Evolutionary conservation across 2,888 invertebrate species (phyloP).

Genomic region (Stramonita haemastoma): DNA sequence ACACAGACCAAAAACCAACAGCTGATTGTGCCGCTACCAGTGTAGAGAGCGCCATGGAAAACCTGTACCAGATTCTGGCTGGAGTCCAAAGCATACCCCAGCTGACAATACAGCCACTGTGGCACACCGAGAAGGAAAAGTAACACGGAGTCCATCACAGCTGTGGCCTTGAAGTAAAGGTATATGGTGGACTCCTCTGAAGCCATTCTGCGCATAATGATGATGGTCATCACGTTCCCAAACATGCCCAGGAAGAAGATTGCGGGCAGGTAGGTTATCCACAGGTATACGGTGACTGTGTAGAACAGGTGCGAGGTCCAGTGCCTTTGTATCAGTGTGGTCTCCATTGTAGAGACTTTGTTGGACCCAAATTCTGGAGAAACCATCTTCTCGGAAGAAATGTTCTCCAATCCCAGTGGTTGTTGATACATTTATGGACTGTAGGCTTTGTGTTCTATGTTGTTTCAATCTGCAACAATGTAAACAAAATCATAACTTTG

Average conservation of each 20-base stretch:
- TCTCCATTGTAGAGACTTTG: too few species aligned
- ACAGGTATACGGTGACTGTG: neutral
- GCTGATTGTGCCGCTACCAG: neutral
- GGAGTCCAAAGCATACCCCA: neutral
- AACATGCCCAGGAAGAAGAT: neutral
- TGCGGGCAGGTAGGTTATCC: neutral
- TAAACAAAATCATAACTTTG: too few species aligned
- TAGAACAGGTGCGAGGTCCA: too few species aligned
- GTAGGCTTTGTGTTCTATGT: too few species aligned
- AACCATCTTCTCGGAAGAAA: too few species aligned
- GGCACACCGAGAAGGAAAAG: neutral
- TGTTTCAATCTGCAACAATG: too few species aligned
- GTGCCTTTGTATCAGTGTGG: too few species aligned
- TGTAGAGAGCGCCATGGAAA: neutral
- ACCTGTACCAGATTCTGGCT: neutral
- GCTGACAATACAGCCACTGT: neutral
- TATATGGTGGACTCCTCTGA: neutral
- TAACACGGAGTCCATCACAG: neutral
- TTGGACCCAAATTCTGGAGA: too few species aligned
- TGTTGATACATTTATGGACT: too few species aligned
- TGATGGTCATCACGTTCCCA: constrained; percentile 5
- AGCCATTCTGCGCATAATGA: neutral
- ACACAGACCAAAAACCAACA: neutral
- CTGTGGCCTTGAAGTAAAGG: neutral
- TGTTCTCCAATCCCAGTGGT: too few species aligned